A percentile compares a stretch with the other conserved stretches of the same genome.
phyloP scores from a whole-genome alignment of 1,140 invertebrate genomes.

The Centruroides sculpturatus region DNA sequence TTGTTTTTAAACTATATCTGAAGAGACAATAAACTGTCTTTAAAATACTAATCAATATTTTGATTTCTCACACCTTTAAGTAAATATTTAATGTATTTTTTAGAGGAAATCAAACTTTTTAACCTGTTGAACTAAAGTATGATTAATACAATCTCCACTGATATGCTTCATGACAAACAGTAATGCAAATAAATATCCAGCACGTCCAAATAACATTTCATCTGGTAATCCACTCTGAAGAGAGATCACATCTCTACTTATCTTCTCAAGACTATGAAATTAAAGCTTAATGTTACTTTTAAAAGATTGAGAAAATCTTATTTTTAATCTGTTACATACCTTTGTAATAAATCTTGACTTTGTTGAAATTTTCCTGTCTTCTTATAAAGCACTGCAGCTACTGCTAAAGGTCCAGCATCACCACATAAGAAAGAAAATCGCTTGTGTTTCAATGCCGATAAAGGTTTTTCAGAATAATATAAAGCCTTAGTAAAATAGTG shows the following conservation, averaged over 20 bases:
- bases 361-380: constrained; percentile 21
- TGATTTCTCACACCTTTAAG: no score
- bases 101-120: no score
- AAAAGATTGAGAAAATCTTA: constrained; percentile 1
- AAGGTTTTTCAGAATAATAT: constrained; percentile 30
- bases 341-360: constrained; percentile 23
- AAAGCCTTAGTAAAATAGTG: constrained; percentile 31
- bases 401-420: constrained; percentile 53
- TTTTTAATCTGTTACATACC: constrained; percentile 17
- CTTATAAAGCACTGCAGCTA: constrained; percentile 48
- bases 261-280: constrained; percentile 21
- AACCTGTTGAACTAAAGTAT: no score
- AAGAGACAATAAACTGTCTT: no score
- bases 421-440: constrained; percentile 58
- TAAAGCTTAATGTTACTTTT: not conserved
- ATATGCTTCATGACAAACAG: constrained; percentile 52
- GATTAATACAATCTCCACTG: constrained; percentile 1
- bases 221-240: constrained; percentile 42
- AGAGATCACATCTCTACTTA: constrained; percentile 15
- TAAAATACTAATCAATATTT: no score
- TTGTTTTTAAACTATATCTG: no score
- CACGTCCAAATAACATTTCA: constrained; percentile 70
- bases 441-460: constrained; percentile 32
- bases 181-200: constrained; percentile 65
- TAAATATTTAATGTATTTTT: no score